Percentiles rank a stretch among this genome's conserved stretches.
Evolutionary conservation across 1,140 invertebrate genomes (phyloP).

Genomic region (Drosophila yakuba): DNA sequence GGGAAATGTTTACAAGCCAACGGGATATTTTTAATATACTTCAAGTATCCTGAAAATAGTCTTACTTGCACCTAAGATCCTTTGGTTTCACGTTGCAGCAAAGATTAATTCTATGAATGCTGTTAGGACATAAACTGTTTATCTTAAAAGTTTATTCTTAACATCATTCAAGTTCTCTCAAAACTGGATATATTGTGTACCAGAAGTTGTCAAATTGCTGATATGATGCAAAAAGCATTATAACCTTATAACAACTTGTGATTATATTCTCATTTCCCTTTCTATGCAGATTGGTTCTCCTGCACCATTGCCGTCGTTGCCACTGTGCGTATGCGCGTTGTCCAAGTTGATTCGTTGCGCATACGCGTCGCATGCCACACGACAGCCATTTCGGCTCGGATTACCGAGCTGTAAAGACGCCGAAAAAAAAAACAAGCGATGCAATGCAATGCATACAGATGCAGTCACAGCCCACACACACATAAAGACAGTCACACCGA

Average conservation of each 20-base stretch:
- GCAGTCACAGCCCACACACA: constrained; percentile 10
- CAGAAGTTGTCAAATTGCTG: no score
- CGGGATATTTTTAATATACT: no score
- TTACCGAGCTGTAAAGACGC: constrained; percentile 57
- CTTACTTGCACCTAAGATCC: no score
- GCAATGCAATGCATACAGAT: constrained; percentile 29
- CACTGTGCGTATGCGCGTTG: constrained; percentile 73
- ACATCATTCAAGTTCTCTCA: no score
- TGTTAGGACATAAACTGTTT: no score
- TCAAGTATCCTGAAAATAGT: no score
- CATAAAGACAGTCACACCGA: constrained; percentile 51
- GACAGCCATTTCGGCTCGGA: constrained; percentile 61
- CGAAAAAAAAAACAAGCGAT: constrained; percentile 29
- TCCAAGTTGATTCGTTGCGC: constrained; percentile 61
- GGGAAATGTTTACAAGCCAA: no score
- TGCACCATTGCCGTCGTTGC: neutral
- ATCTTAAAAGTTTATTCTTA: no score
- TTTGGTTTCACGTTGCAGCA: no score
- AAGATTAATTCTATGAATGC: no score
- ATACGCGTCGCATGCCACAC: constrained; percentile 75
- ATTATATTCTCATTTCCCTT: neutral
- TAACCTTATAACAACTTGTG: neutral
- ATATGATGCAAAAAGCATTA: neutral
- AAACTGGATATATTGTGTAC: no score
- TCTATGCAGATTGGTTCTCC: neutral